Base-by-base conservation (phyloP, 1,140 invertebrate species). In the Oryzaephilus surinamensis region DNA sequence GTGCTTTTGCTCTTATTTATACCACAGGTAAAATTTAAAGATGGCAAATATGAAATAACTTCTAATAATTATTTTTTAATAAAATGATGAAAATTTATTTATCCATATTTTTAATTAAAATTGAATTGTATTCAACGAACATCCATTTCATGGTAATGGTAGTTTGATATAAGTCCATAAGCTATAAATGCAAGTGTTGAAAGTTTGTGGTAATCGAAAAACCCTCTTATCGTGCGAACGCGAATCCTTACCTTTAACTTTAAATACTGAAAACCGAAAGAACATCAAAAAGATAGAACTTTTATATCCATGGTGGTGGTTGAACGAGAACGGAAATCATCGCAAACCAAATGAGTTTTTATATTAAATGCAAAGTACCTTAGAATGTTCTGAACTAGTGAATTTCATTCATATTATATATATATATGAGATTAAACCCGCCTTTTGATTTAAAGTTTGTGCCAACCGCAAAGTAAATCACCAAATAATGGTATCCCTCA, bases 251-350 rank as follows among this genome's bases (percentile, higher is more conserved):
- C 37, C 27, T 32, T 39, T 39, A 39, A 39, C 16, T 39, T 32
- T 39, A 39, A 39, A 39, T 39, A 39, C 37, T 28, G 6, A n/a
- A 10, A 39, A 39, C 37, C 37, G 26, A 28, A 39, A 31, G 30
- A 31, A 31, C 30, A 31, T 31, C 30, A 31, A 31, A 39, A 39
- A 15, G 29, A 24, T 16, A 3, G 18, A 39, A 39, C 16, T 39
- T 31, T 39, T 39, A 29, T 39, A 39, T 39, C 37, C 37, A 13
- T 31, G 7, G 13, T 31, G 15, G n/a, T n/a, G n/a, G n/a, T n/a
- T n/a, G n/a, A n/a, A n/a, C 10, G n/a, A 8, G 14, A 7, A 17
- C 12, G 30, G 19, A 24, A 31, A 29, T 32, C 19, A 32, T 11
- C 28, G 37, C 29, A 32, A 28, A 31, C 12, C 29, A 28, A 31